Evolutionary conservation across 30 jellyfish, hydroid and myxozoan genomes (phyloP), one percentile per base, ranked within the genome.

Genomic region (Haliclystus octoradiatus): DNA sequence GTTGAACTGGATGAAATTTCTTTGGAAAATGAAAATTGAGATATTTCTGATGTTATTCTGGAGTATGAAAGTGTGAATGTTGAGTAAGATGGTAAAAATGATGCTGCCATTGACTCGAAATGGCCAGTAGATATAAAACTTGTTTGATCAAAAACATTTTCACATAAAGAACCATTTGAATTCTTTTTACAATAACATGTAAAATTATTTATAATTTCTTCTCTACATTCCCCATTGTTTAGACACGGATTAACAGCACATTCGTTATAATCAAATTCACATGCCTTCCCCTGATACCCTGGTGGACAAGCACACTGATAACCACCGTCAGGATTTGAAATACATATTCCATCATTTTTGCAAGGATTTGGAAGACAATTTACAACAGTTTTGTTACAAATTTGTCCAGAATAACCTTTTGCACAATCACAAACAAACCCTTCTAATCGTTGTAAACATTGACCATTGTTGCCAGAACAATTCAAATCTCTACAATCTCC

Each of bases 221-320:
- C 89, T 0, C 82, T 73, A 34, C 96, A 85, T 2, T 63, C 47
- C 26, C 96, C 96, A 3, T 85, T 84, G 61, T 85, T 77, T 32
- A 77, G 53, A 52, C 96, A 85, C 3, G 91, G 85, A 12, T 63
- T 51, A 50, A 72, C 27, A 1, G 79, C 84, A 67, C 96, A 85
- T 23, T 85, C 91, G 57, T 85, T 73, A 31, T 67, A 57, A 62
- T 77, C 82, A 50, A 73, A 76, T 57, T 77, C 84, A 61, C 96
- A 85, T 22, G 34, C 51, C 34, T 63, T 75, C 23, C 96, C 96
- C 31, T 82, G 91, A 65, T 34, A 79, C 1, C 90, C 91, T 0
- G 33, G 85, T 28, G 68, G 67, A 52, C 96, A 85, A 29, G 52
- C 73, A 47, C 96, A 85, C 15, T 75, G 77, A 28, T 77, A 69